A percentile compares a stretch with the other conserved stretches of the same genome.
Conservation (phyloP, 2,888 invertebrate genomes). For the Ashinkailepas kermadecensis region DNA sequence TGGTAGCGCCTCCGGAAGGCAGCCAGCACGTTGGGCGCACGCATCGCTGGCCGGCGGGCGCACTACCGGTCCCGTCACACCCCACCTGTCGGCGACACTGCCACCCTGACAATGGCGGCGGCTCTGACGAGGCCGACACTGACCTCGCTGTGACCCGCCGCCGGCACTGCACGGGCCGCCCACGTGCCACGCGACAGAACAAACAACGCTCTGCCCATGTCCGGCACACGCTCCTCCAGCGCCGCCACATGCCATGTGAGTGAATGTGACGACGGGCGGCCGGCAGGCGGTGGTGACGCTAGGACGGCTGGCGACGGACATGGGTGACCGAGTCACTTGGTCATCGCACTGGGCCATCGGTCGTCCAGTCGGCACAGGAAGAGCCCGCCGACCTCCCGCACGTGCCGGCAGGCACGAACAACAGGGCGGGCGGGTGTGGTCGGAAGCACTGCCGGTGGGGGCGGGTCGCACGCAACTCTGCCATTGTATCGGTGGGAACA, state of each 20-base stretch:
- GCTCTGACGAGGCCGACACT: neutral
- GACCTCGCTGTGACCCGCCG: neutral
- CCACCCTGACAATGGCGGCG: neutral
- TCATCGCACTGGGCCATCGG: no score
- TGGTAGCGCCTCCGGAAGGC: constrained; percentile 10
- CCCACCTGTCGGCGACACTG: no score
- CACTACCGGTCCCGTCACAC: neutral
- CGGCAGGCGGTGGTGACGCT: neutral
- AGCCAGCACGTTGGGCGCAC: neutral
- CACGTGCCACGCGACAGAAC: no score
- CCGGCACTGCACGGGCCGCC: neutral
- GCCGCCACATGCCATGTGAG: neutral
- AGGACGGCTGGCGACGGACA: no score
- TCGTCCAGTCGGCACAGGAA: no score
- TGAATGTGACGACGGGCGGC: neutral
- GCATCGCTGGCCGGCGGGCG: neutral
- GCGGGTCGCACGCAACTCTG: neutral
- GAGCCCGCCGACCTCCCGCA: no score
- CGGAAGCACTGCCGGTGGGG: neutral
- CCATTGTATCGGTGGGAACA: neutral
- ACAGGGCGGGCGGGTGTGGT: neutral
- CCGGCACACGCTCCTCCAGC: no score
- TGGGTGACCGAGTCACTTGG: no score
- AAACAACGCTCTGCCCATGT: no score
- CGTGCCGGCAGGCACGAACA: neutral